A percentile compares a stretch with the other conserved stretches of the same genome.
Evolutionary conservation across 2,888 invertebrate genomes (phyloP).

Genomic region (Cerastis leucographa): DNA sequence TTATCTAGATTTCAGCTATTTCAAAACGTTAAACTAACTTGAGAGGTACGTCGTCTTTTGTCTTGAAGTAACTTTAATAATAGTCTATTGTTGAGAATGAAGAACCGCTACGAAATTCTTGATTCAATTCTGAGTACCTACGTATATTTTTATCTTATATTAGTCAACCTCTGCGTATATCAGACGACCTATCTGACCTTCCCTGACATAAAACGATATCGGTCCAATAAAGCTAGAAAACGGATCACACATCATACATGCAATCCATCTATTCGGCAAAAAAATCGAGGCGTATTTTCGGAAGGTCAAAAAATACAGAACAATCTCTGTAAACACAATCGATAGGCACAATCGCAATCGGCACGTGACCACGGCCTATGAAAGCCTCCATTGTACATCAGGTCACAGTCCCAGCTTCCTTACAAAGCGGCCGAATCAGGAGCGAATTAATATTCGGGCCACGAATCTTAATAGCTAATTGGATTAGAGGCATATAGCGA

Average conservation of each 20-base stretch:
- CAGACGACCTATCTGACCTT: slow-evolving; percentile 28
- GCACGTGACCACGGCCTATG: slow-evolving; percentile 66
- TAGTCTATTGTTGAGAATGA: slow-evolving; percentile 42
- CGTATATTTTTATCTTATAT: slow-evolving; percentile 15
- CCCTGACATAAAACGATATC: slow-evolving; percentile 36
- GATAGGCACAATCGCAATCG: slow-evolving; percentile 64
- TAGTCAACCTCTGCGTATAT: slow-evolving; percentile 13
- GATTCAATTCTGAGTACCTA: slow-evolving; percentile 4
- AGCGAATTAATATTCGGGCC: slow-evolving; percentile 88
- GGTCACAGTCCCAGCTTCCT: slow-evolving; percentile 81
- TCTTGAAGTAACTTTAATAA: slow-evolving; percentile 42
- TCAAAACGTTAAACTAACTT: slow-evolving; percentile 54
- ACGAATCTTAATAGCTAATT: slow-evolving; percentile 91
- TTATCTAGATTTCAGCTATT: slow-evolving; percentile 61
- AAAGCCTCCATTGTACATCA: slow-evolving; percentile 77
- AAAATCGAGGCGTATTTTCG: slow-evolving; percentile 48
- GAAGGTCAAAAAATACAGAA: slow-evolving; percentile 65
- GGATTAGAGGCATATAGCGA: slow-evolving; percentile 90
- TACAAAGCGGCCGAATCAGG: slow-evolving; percentile 83
- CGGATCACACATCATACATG: slow-evolving; percentile 34
- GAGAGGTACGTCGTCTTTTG: slow-evolving; percentile 37
- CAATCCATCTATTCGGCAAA: slow-evolving; percentile 41
- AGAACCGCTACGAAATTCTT: slow-evolving; percentile 18
- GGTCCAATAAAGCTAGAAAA: slow-evolving; percentile 37
- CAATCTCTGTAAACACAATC: slow-evolving; percentile 74